phyloP scores from a whole-genome alignment of 2,797 vertebrate species.

The Sebastes miniatus region DNA sequence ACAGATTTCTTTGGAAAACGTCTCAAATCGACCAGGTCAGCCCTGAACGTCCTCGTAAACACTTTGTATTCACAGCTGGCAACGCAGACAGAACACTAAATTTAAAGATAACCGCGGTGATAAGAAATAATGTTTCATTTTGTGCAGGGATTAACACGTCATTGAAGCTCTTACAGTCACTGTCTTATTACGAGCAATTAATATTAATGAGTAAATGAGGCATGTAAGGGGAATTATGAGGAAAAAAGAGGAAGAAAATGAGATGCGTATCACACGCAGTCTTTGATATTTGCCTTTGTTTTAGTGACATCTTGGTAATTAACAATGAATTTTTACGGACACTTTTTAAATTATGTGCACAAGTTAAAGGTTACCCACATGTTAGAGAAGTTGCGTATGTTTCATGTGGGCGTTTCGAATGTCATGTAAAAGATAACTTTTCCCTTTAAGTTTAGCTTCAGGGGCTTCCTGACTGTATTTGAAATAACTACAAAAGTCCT shows the following conservation, averaged over 20 bases:
- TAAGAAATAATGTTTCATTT: slow-evolving; percentile 8
- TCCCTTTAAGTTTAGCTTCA: not conserved
- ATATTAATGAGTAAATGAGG: slow-evolving; percentile 39
- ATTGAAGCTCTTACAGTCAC: not conserved
- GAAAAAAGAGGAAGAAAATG: not conserved
- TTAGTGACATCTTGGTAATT: not conserved
- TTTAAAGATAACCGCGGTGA: slow-evolving; percentile 18
- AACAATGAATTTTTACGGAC: not conserved
- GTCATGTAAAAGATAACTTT: not conserved
- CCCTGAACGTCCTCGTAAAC: not conserved
- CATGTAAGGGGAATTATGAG: not conserved
- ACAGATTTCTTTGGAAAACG: not conserved
- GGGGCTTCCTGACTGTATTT: not conserved
- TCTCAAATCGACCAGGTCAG: not conserved
- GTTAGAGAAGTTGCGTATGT: not conserved
- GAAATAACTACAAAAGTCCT: not conserved
- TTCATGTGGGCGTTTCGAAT: not conserved
- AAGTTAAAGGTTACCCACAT: not conserved
- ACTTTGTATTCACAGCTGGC: not conserved
- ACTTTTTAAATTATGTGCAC: not conserved
- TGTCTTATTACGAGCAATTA: slow-evolving; percentile 12
- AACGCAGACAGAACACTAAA: not conserved
- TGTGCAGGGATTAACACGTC: slow-evolving; percentile 13
- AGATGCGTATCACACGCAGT: not conserved
- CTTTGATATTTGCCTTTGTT: slow-evolving; percentile 12